These are phyloP conservation scores for Hemicordylus capensis DNA, from an alignment of 2,113 vertebrate genomes.

Conservation along the genomic window DNA sequence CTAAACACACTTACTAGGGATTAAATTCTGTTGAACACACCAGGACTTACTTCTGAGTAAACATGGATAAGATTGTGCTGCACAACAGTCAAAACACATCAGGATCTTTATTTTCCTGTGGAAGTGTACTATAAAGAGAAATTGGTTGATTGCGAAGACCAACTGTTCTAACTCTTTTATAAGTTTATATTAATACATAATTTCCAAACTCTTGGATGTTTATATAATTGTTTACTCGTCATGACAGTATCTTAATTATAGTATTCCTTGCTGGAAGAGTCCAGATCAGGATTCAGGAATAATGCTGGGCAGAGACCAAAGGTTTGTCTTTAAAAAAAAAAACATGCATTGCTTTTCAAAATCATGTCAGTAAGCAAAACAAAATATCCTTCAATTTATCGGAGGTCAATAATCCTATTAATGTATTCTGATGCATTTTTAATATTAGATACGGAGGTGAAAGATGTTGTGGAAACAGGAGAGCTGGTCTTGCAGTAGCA, in stretches of 20 bases:
- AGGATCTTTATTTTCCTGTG: background rate
- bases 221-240: background rate
- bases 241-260: slow-evolving; percentile 41
- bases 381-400: slow-evolving; percentile 58
- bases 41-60: background rate
- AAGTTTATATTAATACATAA: slow-evolving; percentile 3
- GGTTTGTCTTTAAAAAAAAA: slow-evolving; percentile 39
- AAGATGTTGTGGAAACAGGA: slow-evolving; percentile 32
- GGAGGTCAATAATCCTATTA: slow-evolving; percentile 30
- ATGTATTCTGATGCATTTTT: slow-evolving; percentile 50
- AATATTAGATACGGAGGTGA: slow-evolving; percentile 37
- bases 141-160: slow-evolving; percentile 22
- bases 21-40: background rate
- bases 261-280: slow-evolving; percentile 56
- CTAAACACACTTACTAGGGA: background rate
- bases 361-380: slow-evolving; percentile 52
- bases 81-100: background rate
- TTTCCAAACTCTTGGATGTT: slow-evolving; percentile 26
- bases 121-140: background rate
- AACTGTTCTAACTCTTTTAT: background rate
- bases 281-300: slow-evolving; percentile 50
- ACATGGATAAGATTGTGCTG: no score
- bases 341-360: slow-evolving; percentile 28
- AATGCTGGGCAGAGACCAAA: slow-evolving; percentile 52
- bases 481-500: no score